Conservation (phyloP, 2,888 invertebrate genomes). For the Dicyrtoma fusca region DNA sequence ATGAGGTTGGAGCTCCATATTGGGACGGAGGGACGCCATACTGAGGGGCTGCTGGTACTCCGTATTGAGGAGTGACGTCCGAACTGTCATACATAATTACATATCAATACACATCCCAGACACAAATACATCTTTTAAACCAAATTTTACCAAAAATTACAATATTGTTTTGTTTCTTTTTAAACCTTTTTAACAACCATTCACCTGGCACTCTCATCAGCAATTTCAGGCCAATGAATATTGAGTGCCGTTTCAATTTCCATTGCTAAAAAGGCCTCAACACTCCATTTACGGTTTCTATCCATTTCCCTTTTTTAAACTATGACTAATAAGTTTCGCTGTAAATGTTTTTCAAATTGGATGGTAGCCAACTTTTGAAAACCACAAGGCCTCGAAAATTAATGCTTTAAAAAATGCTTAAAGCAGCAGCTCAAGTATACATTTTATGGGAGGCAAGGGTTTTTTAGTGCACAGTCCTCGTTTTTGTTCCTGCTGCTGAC, state of each 20-base stretch:
- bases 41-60: constrained; percentile 18
- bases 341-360: no score
- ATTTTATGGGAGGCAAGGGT: no score
- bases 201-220: neutral
- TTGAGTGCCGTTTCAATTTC: neutral
- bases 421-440: no score
- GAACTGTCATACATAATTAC: constrained; percentile 1
- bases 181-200: neutral
- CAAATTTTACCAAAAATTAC: neutral
- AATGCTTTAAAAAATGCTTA: no score
- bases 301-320: no score
- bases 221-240: neutral
- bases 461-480: no score
- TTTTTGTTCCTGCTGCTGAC: no score
- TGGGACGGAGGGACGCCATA: constrained; percentile 34
- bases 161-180: neutral
- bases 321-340: no score
- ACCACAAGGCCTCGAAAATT: no score
- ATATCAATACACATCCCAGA: no score
- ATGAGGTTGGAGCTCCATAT: constrained; percentile 36
- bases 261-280: neutral
- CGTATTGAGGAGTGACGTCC: constrained; percentile 9
- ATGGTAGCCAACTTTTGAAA: no score
- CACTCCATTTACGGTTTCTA: no score
- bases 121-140: neutral